phyloP scores from a whole-genome alignment of 2,797 vertebrate genomes.

The Emydoidea blandingii region DNA sequence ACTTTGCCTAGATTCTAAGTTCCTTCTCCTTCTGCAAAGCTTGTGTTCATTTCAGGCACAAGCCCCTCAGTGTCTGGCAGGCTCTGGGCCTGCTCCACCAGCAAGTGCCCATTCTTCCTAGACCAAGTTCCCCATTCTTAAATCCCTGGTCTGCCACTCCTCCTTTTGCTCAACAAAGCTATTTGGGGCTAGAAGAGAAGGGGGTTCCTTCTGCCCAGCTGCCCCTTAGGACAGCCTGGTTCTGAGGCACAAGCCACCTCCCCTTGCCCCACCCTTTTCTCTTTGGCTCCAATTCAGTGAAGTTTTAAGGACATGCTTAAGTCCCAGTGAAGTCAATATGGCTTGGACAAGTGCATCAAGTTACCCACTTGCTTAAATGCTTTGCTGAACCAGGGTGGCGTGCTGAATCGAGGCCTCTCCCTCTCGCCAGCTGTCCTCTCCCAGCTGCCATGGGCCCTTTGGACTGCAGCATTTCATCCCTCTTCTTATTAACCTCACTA shows the following conservation, averaged over 20 bases:
- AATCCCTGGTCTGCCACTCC: too few species aligned
- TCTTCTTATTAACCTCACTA: neutral
- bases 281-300: neutral
- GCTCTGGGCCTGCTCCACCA: too few species aligned
- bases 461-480: neutral
- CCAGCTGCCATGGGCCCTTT: too few species aligned
- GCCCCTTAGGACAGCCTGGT: neutral
- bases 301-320: neutral
- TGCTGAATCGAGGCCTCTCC: neutral
- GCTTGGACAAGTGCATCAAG: neutral
- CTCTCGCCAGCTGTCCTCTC: too few species aligned
- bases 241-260: neutral
- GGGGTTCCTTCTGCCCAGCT: neutral
- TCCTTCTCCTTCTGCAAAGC: too few species aligned
- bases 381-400: neutral
- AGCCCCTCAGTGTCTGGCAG: neutral
- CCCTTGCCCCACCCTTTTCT: neutral
- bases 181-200: neutral
- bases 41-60: too few species aligned
- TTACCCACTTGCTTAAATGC: neutral
- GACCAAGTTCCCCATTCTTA: neutral
- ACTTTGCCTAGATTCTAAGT: too few species aligned
- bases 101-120: neutral
- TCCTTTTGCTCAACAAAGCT: neutral
- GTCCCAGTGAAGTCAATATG: neutral